Evolutionary conservation across 2,888 invertebrate genomes (phyloP).

Genomic region (Incurvaria masculella): DNA sequence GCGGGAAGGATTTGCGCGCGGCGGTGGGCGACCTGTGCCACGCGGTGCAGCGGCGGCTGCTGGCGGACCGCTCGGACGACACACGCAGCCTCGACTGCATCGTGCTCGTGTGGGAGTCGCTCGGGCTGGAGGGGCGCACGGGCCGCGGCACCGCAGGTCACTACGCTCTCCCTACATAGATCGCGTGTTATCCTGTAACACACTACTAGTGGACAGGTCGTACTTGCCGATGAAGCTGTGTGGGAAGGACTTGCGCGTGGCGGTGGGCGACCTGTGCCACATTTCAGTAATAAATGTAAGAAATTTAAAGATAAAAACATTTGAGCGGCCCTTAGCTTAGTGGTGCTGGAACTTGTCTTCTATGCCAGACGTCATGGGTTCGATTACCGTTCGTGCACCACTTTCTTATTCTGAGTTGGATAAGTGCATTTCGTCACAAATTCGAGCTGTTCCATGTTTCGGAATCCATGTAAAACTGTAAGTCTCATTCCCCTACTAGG

Average conservation of each 20-base stretch:
- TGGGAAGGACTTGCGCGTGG: conserved; percentile 59
- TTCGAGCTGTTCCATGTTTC: no score
- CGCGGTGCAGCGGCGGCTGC: conserved; percentile 61
- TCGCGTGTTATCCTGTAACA: no score
- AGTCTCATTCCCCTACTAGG: no score
- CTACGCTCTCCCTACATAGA: no score
- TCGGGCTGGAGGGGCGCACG: not conserved
- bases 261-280: conserved; percentile 58
- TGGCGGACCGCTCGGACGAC: conserved; percentile 70
- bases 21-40: conserved; percentile 59
- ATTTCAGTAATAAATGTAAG: conserved; percentile 12
- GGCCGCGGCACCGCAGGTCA: not conserved
- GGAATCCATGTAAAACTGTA: no score
- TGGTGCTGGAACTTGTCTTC: no score
- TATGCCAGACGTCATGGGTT: no score
- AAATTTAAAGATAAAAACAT: conserved; percentile 1
- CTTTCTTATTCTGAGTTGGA: no score
- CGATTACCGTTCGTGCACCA: no score
- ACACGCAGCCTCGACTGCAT: conserved; percentile 63
- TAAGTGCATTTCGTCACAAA: no score
- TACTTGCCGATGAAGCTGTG: conserved; percentile 45
- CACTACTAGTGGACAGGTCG: no score
- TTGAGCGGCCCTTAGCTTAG: no score
- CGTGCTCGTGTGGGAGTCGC: conserved; percentile 6
- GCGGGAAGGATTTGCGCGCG: conserved; percentile 68